Evolutionary conservation across 2,888 invertebrate genomes (phyloP).

Genomic region (Vesta saturnalis): DNA sequence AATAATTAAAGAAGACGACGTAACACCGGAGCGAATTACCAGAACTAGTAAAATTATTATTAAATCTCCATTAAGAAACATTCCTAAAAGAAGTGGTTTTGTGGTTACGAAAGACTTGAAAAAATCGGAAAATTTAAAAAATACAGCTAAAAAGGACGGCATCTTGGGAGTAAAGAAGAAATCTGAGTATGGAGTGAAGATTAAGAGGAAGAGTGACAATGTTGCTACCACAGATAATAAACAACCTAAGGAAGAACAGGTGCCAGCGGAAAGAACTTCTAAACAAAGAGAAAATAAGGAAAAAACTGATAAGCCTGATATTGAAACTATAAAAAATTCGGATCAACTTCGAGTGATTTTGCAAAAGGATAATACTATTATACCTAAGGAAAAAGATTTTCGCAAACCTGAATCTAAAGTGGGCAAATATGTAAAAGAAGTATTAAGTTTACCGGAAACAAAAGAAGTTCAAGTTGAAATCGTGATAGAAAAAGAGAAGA

Average conservation of each 20-base stretch:
- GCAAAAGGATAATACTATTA: constrained; percentile 36
- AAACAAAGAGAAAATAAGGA: no score
- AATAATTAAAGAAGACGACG: background rate
- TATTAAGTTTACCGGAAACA: background rate
- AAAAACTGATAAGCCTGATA: background rate
- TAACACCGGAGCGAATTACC: background rate
- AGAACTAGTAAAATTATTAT: background rate
- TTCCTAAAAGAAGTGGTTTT: background rate
- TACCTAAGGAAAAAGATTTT: constrained; percentile 47
- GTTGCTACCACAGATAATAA: no score
- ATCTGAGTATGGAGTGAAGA: background rate
- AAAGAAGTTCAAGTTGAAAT: background rate
- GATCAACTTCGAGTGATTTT: constrained; percentile 21
- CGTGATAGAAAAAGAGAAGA: no score
- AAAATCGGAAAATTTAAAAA: background rate
- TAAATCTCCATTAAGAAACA: no score
- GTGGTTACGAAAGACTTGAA: background rate
- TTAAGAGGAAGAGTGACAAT: background rate
- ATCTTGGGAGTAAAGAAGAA: background rate
- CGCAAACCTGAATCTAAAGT: constrained; percentile 54
- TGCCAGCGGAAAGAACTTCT: no score
- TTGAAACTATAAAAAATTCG: background rate
- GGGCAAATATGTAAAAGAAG: background rate
- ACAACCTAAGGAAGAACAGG: no score
- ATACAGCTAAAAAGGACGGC: background rate